Evolutionary conservation across 2,888 invertebrate species (phyloP), one percentile per base, ranked within the genome.

Genomic region (Protula sp.): DNA sequence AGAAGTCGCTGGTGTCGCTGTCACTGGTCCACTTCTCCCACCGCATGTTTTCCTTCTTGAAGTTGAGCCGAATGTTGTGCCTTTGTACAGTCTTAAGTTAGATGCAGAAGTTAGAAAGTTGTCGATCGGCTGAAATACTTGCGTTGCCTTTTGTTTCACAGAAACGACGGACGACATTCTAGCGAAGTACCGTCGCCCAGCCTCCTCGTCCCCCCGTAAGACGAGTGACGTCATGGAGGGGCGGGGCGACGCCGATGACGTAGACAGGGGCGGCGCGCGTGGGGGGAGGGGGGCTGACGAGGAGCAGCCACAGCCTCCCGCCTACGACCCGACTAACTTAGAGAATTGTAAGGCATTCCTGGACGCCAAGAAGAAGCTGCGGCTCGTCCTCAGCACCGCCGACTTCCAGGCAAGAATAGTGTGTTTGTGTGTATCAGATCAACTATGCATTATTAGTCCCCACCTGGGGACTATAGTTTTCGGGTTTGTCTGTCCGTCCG

Each of bases 131-230:
- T n/a, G n/a, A n/a, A n/a, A n/a, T n/a, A n/a, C n/a, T n/a, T n/a
- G n/a, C n/a, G n/a, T n/a, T 38, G 19, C 38, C 22, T 45, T 2
- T 38, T 58, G 19, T 29, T 5, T 83, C 70, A 80, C 81, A 74
- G 93, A 93, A 83, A 87, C 87, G 38, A 88, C 90, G 0, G 94
- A 95, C 74, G 94, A 95, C 75, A 97, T 97, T 75, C 85, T 97
- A 68, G 95, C 92, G 48, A 97, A 95, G 82, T 97, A 97, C 82
- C 85, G 94, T 3, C 86, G 87, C 61, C 26, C 47, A 27, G 26
- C n/a, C 27, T 27, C 47, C 26, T 19, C n/a, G 22, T 31, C 45
- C 2, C 19, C 52, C 4, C 9, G 2, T n/a, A 22, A 14, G 26
- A 38, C 2, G 9, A 5, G 48, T 14, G 27, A 47, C 3, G n/a